These are phyloP conservation scores for Diaphora mendica DNA, from an alignment of 2,888 invertebrate genomes.

Conservation along the genomic window DNA sequence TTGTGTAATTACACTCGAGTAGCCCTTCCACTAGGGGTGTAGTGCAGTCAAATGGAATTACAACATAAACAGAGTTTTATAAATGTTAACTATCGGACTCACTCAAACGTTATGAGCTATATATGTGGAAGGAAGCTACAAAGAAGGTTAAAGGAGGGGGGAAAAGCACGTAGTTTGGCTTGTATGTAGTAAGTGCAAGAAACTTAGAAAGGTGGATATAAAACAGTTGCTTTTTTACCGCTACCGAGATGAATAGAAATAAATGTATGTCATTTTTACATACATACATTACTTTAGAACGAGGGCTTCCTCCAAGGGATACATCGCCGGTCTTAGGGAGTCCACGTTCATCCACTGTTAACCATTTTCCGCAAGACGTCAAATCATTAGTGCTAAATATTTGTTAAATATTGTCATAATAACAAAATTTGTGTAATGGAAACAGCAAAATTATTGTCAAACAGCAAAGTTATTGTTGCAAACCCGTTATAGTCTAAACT, in stretches of 20 bases:
- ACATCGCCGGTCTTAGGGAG: neutral
- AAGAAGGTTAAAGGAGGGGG: neutral
- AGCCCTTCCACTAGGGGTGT: neutral
- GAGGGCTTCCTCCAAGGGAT: too few relatives aligned
- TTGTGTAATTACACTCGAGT: neutral
- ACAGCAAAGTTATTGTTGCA: neutral
- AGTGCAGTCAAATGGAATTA: neutral
- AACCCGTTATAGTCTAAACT: neutral
- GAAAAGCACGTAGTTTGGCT: too few relatives aligned
- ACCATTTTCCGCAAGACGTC: too few relatives aligned
- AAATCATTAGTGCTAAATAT: neutral
- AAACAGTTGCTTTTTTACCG: neutral
- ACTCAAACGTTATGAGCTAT: neutral
- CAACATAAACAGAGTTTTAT: neutral
- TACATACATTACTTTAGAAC: too few relatives aligned
- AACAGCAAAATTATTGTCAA: neutral
- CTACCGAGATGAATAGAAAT: neutral
- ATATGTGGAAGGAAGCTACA: neutral
- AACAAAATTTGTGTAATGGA: neutral
- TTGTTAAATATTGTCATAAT: neutral
- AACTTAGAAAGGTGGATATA: neutral
- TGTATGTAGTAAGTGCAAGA: neutral
- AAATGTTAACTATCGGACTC: neutral
- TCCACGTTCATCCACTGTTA: too few relatives aligned
- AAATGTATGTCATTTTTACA: neutral